Evolutionary conservation across 2,797 vertebrate genomes (phyloP).

Genomic region (Coendou prehensilis): DNA sequence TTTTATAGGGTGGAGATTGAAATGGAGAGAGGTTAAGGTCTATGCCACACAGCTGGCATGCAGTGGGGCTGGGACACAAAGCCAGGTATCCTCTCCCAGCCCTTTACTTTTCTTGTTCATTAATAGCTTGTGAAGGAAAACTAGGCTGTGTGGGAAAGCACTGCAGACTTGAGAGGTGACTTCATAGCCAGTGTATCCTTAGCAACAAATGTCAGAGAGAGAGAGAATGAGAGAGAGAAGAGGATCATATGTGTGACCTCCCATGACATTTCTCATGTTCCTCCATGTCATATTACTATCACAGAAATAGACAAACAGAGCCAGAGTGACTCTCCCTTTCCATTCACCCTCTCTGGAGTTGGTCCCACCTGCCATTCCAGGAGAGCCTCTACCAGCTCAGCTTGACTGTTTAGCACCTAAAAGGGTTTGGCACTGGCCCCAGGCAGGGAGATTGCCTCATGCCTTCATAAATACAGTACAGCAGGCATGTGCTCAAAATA

Average conservation of each 20-base stretch:
- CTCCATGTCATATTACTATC: background rate
- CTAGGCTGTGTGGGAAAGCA: background rate
- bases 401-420: background rate
- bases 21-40: background rate
- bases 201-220: background rate
- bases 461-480: background rate
- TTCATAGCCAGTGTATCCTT: background rate
- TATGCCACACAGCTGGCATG: background rate
- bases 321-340: conserved; percentile 39
- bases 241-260: background rate
- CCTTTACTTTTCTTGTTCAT: background rate
- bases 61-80: background rate
- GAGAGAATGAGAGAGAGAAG: background rate
- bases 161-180: rapidly evolving
- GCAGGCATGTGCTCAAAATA: background rate
- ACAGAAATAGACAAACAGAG: background rate
- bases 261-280: conserved; percentile 5
- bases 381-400: background rate
- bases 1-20: background rate
- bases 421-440: background rate
- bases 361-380: background rate
- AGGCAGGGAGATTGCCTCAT: background rate
- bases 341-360: background rate
- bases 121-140: background rate
- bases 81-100: background rate